Conservation (phyloP, 2,888 invertebrate genomes). For the Caenorhabditis sinica region DNA sequence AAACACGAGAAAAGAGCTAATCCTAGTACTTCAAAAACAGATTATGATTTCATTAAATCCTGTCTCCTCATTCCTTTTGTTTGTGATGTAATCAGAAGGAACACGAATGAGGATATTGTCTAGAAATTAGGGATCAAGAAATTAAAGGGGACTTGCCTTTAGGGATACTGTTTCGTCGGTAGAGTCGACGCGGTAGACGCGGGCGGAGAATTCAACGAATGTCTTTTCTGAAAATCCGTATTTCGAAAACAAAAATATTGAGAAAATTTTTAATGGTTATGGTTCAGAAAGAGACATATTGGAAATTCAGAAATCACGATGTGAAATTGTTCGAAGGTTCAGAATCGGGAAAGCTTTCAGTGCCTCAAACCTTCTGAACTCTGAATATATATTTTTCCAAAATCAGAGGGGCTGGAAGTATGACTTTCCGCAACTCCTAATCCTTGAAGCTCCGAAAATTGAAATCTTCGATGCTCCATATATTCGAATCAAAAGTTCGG, state of each 20-base stretch:
- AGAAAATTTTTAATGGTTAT: not conserved
- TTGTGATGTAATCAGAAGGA: conserved; percentile 47
- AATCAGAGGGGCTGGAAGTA: no score
- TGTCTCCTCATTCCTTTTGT: conserved; percentile 1
- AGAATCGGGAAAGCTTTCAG: no score
- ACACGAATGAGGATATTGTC: not conserved
- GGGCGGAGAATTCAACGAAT: conserved; percentile 76
- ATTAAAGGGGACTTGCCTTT: conserved; percentile 54
- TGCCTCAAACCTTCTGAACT: no score
- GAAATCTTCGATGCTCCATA: not conserved
- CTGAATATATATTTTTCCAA: no score
- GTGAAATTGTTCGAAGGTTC: no score
- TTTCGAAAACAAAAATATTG: no score
- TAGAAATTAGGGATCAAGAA: not conserved
- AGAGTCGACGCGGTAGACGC: conserved; percentile 70
- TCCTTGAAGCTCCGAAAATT: no score
- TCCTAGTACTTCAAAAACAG: conserved; percentile 47
- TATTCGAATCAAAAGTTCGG: not conserved
- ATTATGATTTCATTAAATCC: conserved; percentile 56
- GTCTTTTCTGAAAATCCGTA: conserved; percentile 67
- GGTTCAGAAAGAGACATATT: no score
- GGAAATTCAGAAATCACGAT: no score
- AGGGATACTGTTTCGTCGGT: conserved; percentile 66
- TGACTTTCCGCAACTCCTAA: no score
- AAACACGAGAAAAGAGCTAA: conserved; percentile 36